phyloP scores from a whole-genome alignment of 2,888 invertebrate genomes.

The Leptura quadrifasciata region DNA sequence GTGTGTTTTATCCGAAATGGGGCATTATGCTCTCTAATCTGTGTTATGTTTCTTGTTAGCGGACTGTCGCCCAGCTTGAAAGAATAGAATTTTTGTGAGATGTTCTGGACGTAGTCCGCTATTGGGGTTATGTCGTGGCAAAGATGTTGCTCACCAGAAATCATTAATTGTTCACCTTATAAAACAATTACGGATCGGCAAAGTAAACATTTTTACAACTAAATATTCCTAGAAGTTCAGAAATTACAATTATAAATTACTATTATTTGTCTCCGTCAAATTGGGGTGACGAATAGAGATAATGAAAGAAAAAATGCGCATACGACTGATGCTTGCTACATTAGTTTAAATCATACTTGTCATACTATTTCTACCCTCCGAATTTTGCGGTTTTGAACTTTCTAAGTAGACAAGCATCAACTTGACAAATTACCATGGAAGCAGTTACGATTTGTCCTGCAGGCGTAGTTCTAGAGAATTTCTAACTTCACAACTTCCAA shows the following conservation, averaged over 20 bases:
- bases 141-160: no score
- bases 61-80: no score
- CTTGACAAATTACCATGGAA: slow-evolving; percentile 55
- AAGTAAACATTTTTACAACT: no score
- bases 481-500: slow-evolving; percentile 1
- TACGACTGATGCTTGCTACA: not conserved
- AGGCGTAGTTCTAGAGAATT: slow-evolving; percentile 39
- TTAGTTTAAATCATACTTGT: slow-evolving; percentile 30
- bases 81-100: no score
- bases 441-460: slow-evolving; percentile 53
- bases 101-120: no score
- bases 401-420: slow-evolving; percentile 48
- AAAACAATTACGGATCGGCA: no score
- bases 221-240: not conserved
- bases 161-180: no score
- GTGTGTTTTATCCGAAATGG: no score
- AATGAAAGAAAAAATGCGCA: not conserved
- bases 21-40: no score
- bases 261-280: not conserved
- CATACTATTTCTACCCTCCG: slow-evolving; percentile 4
- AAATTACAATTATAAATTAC: not conserved
- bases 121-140: no score
- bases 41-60: no score
- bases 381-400: slow-evolving; percentile 35
- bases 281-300: not conserved